Evolutionary conservation across 1,140 invertebrate genomes (phyloP).

Genomic region (Philotrypesis tridentata): DNA sequence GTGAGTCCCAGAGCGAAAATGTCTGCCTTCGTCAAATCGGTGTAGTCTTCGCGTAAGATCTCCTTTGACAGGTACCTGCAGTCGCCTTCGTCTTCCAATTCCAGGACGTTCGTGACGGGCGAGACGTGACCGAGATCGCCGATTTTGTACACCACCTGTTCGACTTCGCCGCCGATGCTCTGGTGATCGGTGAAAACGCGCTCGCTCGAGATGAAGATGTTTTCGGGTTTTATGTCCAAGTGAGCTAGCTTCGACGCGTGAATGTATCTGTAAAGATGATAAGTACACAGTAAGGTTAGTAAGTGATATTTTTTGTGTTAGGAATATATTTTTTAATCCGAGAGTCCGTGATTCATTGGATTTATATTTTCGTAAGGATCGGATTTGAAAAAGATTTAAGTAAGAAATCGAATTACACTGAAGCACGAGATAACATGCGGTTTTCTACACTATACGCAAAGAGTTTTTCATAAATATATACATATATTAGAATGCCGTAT

Average conservation of each 20-base stretch:
- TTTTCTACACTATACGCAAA: too few species aligned
- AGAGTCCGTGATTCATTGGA: too few species aligned
- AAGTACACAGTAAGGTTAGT: conserved; percentile 30
- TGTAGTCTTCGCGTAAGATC: conserved; percentile 87
- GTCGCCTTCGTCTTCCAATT: conserved; percentile 89
- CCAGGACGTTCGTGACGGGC: conserved; percentile 80
- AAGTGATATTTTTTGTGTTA: conserved; percentile 41
- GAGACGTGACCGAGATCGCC: conserved; percentile 91
- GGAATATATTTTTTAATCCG: too few species aligned
- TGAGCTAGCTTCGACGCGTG: conserved; percentile 89
- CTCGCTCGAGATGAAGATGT: conserved; percentile 84
- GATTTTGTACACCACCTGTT: conserved; percentile 83
- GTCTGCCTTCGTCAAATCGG: conserved; percentile 88
- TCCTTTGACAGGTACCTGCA: conserved; percentile 89
- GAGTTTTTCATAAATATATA: too few species aligned
- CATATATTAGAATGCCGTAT: too few species aligned
- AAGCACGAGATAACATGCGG: too few species aligned
- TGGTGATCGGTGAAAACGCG: conserved; percentile 65
- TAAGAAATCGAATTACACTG: too few species aligned
- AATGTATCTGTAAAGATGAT: conserved; percentile 80
- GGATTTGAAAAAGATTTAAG: too few species aligned
- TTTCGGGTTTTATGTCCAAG: conserved; percentile 92
- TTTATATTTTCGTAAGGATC: too few species aligned
- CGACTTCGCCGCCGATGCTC: too few species aligned
- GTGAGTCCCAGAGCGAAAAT: conserved; percentile 91